Base-by-base conservation (phyloP, 2,888 invertebrate genomes). In the Sialis fuliginosa region DNA sequence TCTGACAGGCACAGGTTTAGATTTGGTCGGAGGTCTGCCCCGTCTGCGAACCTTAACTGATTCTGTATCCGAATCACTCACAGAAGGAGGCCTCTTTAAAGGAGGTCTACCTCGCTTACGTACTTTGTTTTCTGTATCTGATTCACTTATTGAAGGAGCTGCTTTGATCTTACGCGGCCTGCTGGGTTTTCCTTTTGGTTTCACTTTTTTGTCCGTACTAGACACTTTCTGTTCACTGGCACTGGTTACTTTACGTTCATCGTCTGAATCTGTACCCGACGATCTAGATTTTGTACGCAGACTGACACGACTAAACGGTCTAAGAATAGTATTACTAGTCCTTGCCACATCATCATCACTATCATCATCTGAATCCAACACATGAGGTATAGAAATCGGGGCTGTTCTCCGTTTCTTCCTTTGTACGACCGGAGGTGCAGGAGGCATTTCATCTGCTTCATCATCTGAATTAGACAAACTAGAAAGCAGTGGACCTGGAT, bases 401-500 rank as follows among this genome's bases (percentile, higher is more conserved):
- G 45, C 72, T 65, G 48, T 66, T 64, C 48, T 61, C 46, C 35
- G 58, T 52, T 49, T 62, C 60, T 52, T 63, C 57, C 51, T 61
- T 62, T 46, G 63, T 63, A 45, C 61, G 62, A 51, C 56, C 58
- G 60, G 54, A 60, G 7, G 62, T 22, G 22, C 22, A 54, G 47
- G 62, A 59, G 45, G 62, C 62, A 46, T 62, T 63, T 45, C 61
- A 61, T 51, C 56, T 58, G 60, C 54, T 30, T 69, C 64, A 47
- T 67, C 60, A 50, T 71, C 70, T 34, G 75, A 74, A 53, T 77
- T 76, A 5, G 77, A 76, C 52, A 77, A 62, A 57, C 75, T 74
- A 52, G 77, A 77, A 48, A 77, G 63, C 49, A 76, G 67, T 8
- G 63, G 62, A 10, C 56, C 55, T 39, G 52, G 56, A 6, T 56